Evolutionary conservation across 1,140 invertebrate species (phyloP).

Genomic region (Drosophila simulans): DNA sequence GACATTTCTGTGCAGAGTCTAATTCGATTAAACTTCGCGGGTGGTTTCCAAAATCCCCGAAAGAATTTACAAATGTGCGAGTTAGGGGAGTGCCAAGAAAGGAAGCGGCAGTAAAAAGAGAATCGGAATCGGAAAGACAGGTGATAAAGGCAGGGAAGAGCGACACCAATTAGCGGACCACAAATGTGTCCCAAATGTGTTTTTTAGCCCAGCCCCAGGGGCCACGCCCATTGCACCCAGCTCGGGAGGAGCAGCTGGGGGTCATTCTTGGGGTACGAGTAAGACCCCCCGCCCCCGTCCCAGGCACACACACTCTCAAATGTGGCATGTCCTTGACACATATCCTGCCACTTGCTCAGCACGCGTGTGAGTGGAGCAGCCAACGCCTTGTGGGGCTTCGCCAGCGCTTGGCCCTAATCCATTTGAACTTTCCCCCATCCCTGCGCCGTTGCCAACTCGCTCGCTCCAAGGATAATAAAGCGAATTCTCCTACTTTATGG

Average conservation of each 20-base stretch:
- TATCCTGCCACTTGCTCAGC: conserved; percentile 57
- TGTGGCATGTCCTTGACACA: conserved; percentile 74
- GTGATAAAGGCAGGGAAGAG: conserved; percentile 38
- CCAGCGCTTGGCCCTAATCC: conserved; percentile 69
- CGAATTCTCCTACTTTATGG: conserved; percentile 70
- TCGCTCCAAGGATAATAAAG: conserved; percentile 73
- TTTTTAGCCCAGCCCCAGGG: conserved; percentile 13
- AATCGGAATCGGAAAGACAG: neutral
- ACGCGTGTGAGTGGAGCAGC: conserved; percentile 43
- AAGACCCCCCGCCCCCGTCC: too few relatives aligned
- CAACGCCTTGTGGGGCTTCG: conserved; percentile 73
- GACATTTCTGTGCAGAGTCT: too few relatives aligned
- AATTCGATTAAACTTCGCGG: too few relatives aligned
- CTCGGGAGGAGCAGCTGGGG: neutral
- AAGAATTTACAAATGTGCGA: conserved; percentile 31
- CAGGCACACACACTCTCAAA: conserved; percentile 9
- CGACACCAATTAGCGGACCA: conserved; percentile 72
- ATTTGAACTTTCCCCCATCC: conserved; percentile 61
- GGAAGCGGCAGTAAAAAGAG: conserved; percentile 5
- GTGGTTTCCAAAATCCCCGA: neutral
- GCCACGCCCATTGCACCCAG: conserved; percentile 48
- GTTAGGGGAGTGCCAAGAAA: conserved; percentile 60
- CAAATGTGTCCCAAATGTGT: conserved; percentile 73
- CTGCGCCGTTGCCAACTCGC: conserved; percentile 23
- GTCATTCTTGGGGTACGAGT: neutral